These are phyloP conservation scores for Chionis minor DNA, from an alignment of 2,113 vertebrate species.

Conservation along the genomic window DNA sequence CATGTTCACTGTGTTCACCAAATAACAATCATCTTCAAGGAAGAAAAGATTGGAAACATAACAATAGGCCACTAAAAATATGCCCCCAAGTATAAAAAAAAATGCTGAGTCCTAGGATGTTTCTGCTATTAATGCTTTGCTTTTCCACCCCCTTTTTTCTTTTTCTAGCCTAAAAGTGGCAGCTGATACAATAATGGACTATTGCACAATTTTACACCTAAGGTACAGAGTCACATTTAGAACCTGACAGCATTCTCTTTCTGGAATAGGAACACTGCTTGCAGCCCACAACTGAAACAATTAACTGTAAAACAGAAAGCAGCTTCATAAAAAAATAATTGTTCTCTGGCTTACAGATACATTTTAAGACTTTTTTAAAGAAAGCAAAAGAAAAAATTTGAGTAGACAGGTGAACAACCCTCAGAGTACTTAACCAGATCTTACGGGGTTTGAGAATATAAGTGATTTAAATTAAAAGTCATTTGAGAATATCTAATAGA, in stretches of 20 bases:
- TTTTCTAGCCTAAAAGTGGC: neutral
- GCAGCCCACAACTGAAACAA: conserved; percentile 25
- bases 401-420: neutral
- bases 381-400: neutral
- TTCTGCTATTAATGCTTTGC: neutral
- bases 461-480: neutral
- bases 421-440: neutral
- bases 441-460: neutral
- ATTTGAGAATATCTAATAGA: neutral
- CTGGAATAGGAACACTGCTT: neutral
- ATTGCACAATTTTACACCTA: neutral
- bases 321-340: neutral
- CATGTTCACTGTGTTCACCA: neutral
- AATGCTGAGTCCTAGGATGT: neutral
- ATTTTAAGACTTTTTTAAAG: conserved; percentile 2
- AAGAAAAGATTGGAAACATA: neutral
- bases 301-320: neutral
- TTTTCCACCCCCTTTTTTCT: neutral
- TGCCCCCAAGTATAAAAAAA: neutral
- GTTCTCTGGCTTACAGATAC: neutral
- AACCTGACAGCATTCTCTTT: conserved; percentile 25
- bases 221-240: conserved; percentile 7
- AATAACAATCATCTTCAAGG: neutral
- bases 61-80: neutral
- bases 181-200: neutral